Percentiles rank a stretch among this genome's conserved stretches.
phyloP scores from a whole-genome alignment of 2,888 invertebrate species.

The Cabera pusaria region DNA sequence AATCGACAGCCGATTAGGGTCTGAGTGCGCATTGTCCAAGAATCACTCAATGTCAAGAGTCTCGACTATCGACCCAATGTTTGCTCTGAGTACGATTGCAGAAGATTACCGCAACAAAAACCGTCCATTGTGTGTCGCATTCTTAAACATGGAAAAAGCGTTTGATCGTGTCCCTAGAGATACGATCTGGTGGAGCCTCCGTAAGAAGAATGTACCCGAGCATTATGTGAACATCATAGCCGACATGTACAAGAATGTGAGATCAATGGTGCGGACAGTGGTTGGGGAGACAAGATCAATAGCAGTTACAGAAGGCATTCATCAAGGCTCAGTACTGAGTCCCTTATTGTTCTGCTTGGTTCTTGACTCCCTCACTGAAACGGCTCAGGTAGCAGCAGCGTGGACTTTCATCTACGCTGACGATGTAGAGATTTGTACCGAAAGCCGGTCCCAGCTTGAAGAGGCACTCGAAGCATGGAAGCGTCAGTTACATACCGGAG shows the following conservation, averaged over 20 bases:
- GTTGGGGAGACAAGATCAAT: neutral
- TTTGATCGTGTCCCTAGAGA: constrained; percentile 6
- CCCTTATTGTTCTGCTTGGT: neutral
- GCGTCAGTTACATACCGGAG: too few relatives aligned
- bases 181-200: constrained; percentile 2
- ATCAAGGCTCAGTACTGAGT: neutral
- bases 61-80: constrained; percentile 1
- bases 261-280: neutral
- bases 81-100: constrained; percentile 1
- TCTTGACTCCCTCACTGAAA: neutral
- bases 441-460: too few relatives aligned
- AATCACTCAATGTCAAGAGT: too few relatives aligned
- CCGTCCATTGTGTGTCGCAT: neutral
- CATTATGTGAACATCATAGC: neutral
- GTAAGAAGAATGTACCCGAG: constrained; percentile 2
- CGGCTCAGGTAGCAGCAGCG: neutral
- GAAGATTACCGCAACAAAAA: neutral
- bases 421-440: too few relatives aligned
- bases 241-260: neutral
- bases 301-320: neutral
- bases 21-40: neutral
- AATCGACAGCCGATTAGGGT: constrained; percentile 2
- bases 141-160: constrained; percentile 1
- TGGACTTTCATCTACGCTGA: neutral
- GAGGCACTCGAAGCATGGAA: too few relatives aligned